Base-by-base conservation (phyloP, 2,888 invertebrate species). In the Sphaeridia pumilis region DNA sequence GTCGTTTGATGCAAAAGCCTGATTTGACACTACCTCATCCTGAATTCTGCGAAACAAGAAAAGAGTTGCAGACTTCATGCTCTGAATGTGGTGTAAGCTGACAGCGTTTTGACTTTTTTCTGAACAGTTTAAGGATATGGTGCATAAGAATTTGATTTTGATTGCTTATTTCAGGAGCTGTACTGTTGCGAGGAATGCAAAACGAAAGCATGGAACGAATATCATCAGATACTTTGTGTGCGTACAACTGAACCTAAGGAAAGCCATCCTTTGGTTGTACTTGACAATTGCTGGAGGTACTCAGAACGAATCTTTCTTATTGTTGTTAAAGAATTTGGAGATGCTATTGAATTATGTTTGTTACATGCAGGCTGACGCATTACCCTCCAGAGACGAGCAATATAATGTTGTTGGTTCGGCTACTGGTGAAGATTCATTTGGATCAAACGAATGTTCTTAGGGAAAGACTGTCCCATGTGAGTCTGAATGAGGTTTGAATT, bases 321-420 rank as follows among this genome's bases (percentile, higher is more conserved):
- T n/a, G n/a, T n/a, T n/a, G n/a, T n/a, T n/a, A n/a, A n/a, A n/a
- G n/a, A n/a, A n/a, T n/a, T n/a, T n/a, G n/a, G n/a, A n/a, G n/a
- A n/a, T n/a, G n/a, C n/a, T n/a, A n/a, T n/a, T n/a, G n/a, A n/a
- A n/a, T n/a, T n/a, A n/a, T n/a, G n/a, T n/a, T n/a, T n/a, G n/a
- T n/a, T n/a, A n/a, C n/a, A n/a, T n/a, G n/a, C n/a, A n/a, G n/a
- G n/a, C n/a, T n/a, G n/a, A n/a, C 89, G 73, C 93, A 95, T 71
- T 93, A 87, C 71, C 95, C 94, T 2, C 94, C 94, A 5, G 94
- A 95, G 74, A 87, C 90, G 0, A 83, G 84, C 52, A 86, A 82
- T 50, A 82, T 94, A 58, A 85, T 90, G 84, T 72, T 95, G 1
- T 74, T 93, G 1, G 81, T 83, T 0, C 78, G 87, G 66, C 81